These are phyloP conservation scores for Rotaria socialis DNA, from an alignment of 2,888 invertebrate species.

Conservation along the genomic window DNA sequence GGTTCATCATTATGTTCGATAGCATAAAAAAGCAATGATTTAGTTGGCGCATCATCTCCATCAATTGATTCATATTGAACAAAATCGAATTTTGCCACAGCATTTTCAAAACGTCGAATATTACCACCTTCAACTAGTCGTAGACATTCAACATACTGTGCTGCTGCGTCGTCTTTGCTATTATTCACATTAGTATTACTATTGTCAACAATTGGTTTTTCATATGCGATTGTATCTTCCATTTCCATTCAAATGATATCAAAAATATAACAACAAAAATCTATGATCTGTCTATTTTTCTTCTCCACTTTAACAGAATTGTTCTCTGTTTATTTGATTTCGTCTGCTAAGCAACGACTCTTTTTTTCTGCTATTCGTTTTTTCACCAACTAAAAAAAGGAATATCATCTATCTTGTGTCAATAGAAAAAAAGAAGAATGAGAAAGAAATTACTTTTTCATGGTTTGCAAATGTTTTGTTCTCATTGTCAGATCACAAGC, in stretches of 20 bases:
- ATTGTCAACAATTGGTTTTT: neutral
- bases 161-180: neutral
- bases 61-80: neutral
- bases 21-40: constrained; percentile 44
- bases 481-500: neutral
- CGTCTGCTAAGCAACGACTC: neutral
- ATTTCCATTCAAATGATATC: neutral
- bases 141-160: constrained; percentile 6
- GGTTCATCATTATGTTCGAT: constrained; percentile 38
- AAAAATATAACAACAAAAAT: too few species aligned
- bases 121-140: neutral
- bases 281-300: neutral
- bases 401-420: neutral
- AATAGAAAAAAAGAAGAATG: neutral
- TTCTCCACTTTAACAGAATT: neutral
- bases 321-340: constrained; percentile 3
- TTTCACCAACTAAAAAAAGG: neutral
- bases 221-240: neutral
- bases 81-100: neutral
- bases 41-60: constrained; percentile 7
- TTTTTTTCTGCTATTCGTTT: neutral
- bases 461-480: too few species aligned
- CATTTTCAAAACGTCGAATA: neutral
- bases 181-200: neutral
- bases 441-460: too few species aligned